These are phyloP conservation scores for Crocodylus rhombifer DNA, from an alignment of 2,797 vertebrate genomes.

Conservation along the genomic window DNA sequence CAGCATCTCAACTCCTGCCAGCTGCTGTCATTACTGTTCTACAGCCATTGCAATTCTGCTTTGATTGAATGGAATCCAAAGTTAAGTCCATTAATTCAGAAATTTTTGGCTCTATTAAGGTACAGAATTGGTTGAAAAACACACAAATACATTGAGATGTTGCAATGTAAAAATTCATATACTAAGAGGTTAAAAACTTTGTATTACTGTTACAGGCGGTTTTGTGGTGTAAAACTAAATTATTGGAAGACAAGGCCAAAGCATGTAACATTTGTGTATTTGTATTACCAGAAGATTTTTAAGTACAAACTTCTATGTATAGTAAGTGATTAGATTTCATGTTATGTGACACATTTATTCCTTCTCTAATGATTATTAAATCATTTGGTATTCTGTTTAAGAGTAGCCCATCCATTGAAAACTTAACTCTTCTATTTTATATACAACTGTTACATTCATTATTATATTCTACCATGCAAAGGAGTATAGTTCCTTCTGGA, in stretches of 20 bases:
- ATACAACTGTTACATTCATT: not conserved
- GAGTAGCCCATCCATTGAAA: not conserved
- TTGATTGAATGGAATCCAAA: not conserved
- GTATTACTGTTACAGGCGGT: not conserved
- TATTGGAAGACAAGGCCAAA: not conserved
- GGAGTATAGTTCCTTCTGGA: not conserved
- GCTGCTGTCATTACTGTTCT: not conserved
- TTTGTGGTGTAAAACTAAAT: not conserved
- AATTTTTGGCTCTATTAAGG: not conserved
- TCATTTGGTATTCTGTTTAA: not conserved
- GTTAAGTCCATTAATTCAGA: not conserved
- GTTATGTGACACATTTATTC: not conserved
- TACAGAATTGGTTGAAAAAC: not conserved
- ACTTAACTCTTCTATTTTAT: not conserved
- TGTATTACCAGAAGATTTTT: not conserved
- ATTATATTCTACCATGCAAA: not conserved
- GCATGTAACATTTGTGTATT: not conserved
- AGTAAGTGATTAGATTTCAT: not conserved
- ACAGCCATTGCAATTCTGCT: not conserved
- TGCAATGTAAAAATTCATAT: not conserved
- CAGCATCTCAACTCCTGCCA: constrained; percentile 6
- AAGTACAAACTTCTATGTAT: not conserved
- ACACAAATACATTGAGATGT: not conserved
- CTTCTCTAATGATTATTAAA: not conserved
- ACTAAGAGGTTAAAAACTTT: not conserved